phyloP scores from a whole-genome alignment of 2,888 invertebrate species.

The Beris chalybata region DNA sequence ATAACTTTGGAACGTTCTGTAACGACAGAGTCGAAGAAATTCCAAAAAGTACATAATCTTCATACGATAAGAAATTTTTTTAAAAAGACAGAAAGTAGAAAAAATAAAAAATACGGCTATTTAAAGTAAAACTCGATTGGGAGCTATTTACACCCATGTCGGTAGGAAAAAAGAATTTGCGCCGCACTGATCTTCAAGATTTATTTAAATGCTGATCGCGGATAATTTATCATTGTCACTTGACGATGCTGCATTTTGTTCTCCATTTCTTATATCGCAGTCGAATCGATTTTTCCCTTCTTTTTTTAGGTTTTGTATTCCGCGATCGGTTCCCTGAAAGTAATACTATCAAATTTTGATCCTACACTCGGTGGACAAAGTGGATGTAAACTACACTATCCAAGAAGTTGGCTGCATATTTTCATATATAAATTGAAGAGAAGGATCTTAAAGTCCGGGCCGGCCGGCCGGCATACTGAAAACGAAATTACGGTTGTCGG shows the following conservation, averaged over 20 bases:
- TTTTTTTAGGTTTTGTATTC: conserved; percentile 22
- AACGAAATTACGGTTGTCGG: background rate
- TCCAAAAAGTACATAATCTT: no score
- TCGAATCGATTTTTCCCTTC: background rate
- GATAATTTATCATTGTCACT: conserved; percentile 39
- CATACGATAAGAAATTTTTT: no score
- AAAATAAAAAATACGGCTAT: conserved; percentile 12
- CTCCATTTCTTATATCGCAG: conserved; percentile 6
- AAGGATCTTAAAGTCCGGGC: background rate
- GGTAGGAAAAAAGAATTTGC: conserved; percentile 24
- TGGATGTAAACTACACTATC: conserved; percentile 20
- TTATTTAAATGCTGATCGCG: conserved; percentile 37
- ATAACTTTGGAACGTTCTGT: no score
- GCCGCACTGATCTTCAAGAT: conserved; percentile 31
- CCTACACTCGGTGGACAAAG: conserved; percentile 11
- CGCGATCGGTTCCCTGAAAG: conserved; percentile 14
- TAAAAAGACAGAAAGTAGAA: background rate
- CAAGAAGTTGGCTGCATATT: conserved; percentile 19
- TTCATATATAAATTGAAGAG: background rate
- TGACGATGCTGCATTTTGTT: conserved; percentile 34
- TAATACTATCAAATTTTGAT: conserved; percentile 6
- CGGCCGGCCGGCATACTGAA: background rate
- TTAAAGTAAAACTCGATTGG: conserved; percentile 17
- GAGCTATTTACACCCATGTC: conserved; percentile 35
- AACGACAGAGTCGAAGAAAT: no score